Percentiles rank a stretch among this genome's conserved stretches.
These are phyloP conservation scores for Phasianus colchicus DNA, from an alignment of 2,113 vertebrate species.

Conservation along the genomic window DNA sequence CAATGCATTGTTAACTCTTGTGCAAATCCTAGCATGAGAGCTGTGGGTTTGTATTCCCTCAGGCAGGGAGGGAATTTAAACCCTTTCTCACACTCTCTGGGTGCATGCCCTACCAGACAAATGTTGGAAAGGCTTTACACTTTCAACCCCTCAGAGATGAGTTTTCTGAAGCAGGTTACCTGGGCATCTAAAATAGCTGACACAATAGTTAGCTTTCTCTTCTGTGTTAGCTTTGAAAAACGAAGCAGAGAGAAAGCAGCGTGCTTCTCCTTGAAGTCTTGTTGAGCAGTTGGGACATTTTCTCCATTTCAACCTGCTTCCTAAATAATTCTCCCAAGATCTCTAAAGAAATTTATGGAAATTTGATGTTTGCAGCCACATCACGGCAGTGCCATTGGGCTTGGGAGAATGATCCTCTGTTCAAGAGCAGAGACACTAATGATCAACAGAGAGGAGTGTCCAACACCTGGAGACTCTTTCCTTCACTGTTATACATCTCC, in stretches of 20 bases:
- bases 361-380: not conserved
- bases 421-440: not conserved
- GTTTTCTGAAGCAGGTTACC: not conserved
- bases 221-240: not conserved
- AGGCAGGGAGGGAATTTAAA: not conserved
- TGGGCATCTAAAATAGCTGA: not conserved
- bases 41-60: not conserved
- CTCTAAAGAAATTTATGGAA: not conserved
- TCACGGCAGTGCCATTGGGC: not conserved
- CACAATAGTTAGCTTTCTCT: not conserved
- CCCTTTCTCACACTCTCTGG: not conserved
- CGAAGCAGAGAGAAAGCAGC: not conserved
- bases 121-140: not conserved
- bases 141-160: not conserved
- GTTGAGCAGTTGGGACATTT: not conserved
- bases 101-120: not conserved
- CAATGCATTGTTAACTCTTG: not conserved
- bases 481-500: not conserved
- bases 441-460: not conserved
- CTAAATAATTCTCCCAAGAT: not conserved
- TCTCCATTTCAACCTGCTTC: not conserved
- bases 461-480: not conserved
- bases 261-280: not conserved
- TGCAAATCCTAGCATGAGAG: conserved; percentile 7
- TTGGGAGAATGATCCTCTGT: not conserved